Evolutionary conservation across 2,888 invertebrate genomes (phyloP).

Genomic region (Trichogramma dendrolimi): DNA sequence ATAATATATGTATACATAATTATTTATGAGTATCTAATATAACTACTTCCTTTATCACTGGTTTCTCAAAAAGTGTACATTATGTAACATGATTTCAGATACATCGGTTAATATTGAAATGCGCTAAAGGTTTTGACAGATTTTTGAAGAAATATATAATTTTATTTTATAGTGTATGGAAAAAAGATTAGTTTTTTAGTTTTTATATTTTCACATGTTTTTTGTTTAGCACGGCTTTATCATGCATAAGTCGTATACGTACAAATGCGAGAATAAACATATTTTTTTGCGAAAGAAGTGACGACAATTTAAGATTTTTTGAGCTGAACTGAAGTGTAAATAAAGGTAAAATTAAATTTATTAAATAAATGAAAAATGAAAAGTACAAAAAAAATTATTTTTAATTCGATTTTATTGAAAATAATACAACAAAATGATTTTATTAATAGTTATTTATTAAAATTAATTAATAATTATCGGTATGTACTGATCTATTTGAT

Average conservation of each 20-base stretch:
- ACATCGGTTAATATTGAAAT: conserved; percentile 11
- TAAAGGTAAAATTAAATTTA: conserved; percentile 9
- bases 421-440: conserved; percentile 53
- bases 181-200: conserved; percentile 1
- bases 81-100: conserved; percentile 4
- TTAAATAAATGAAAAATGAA: conserved; percentile 30
- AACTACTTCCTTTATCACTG: conserved; percentile 2
- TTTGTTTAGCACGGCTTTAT: conserved; percentile 4
- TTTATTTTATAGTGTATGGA: too few relatives aligned
- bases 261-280: conserved; percentile 8
- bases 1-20: conserved; percentile 6
- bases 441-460: conserved; percentile 48
- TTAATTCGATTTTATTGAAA: conserved; percentile 53
- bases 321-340: conserved; percentile 24
- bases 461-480: conserved; percentile 51
- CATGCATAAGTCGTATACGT: conserved; percentile 22
- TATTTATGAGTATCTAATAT: not conserved
- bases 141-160: conserved; percentile 24
- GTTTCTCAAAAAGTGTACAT: conserved; percentile 1
- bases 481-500: conserved; percentile 49
- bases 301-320: conserved; percentile 11
- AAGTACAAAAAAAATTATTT: conserved; percentile 42
- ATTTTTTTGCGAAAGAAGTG: conserved; percentile 16
- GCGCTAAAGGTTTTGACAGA: conserved; percentile 20
- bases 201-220: conserved; percentile 19